phyloP scores from a whole-genome alignment of 2,888 invertebrate species.

The Phlogophora meticulosa region DNA sequence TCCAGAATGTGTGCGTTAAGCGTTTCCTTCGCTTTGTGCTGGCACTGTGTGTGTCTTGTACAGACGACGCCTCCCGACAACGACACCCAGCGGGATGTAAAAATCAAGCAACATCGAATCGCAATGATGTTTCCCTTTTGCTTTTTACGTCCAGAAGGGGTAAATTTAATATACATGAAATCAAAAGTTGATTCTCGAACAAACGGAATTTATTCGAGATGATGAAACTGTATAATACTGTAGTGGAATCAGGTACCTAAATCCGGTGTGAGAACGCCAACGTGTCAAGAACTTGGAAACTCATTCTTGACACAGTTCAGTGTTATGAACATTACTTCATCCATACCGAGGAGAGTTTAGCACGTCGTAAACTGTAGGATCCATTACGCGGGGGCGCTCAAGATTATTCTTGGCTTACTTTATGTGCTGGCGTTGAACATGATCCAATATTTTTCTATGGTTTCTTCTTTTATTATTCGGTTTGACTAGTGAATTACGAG shows the following conservation, averaged over 20 bases:
- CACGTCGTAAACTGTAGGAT: slow-evolving; percentile 85
- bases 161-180: slow-evolving; percentile 44
- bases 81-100: slow-evolving; percentile 87
- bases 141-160: slow-evolving; percentile 58
- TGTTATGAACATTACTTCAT: slow-evolving; percentile 84
- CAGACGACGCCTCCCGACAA: slow-evolving; percentile 77
- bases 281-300: slow-evolving; percentile 79
- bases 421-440: slow-evolving; percentile 70
- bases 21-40: slow-evolving; percentile 88
- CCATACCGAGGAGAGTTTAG: slow-evolving; percentile 79
- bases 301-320: slow-evolving; percentile 80
- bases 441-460: slow-evolving; percentile 72
- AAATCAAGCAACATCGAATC: slow-evolving; percentile 84
- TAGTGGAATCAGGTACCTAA: slow-evolving; percentile 62
- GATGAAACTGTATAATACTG: slow-evolving; percentile 2
- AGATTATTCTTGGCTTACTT: slow-evolving; percentile 77
- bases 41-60: slow-evolving; percentile 84
- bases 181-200: background rate
- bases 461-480: slow-evolving; percentile 66
- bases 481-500: slow-evolving; percentile 58
- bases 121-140: slow-evolving; percentile 76
- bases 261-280: slow-evolving; percentile 70
- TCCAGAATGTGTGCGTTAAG: slow-evolving; percentile 90
- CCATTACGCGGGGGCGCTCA: slow-evolving; percentile 78
- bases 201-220: background rate